Evolutionary conservation across 2,888 invertebrate genomes (phyloP), one percentile per base, ranked within the genome.

Genomic region (Slavum lentiscoides): DNA sequence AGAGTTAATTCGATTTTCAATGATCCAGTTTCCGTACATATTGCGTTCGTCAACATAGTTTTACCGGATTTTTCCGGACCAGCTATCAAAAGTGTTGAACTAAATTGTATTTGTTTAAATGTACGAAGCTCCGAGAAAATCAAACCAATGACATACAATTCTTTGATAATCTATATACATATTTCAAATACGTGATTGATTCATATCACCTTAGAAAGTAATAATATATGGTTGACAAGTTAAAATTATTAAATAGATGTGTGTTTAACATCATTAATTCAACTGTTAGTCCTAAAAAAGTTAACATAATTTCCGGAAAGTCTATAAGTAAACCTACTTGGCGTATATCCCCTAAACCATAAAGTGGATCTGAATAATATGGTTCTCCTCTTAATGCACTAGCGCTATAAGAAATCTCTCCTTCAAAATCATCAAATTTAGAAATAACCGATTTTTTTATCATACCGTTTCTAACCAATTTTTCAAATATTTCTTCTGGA

Each of bases 41-140:
- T 49, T 19, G 76, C 76, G 19, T 76, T 67, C 13, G 39, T 76
- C 8, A 76, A 61, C 49, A 68, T 43, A 15, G 76, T 68, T 43
- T 68, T 76, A 9, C 76, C 76, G 1, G 76, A 76, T 49, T 76
- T 76, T 9, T 15, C 8, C 7, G 76, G 76, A n/a, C 76, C 76
- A 13, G 68, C 76, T 58, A 76, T 59, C 43, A 76, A 30, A n/a
- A 76, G 5, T 7, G 76, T 23, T 15, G 7, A n/a, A 21, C 21
- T 21, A 30, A 67, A 68, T 30, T 68, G 13, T 0, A 68, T 59
- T 8, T 59, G 37, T 49, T 76, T 76, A 2, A 39, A 43, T 17
- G 49, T 68, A 3, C 76, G 67, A 0, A 76, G 59, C 7, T 68
- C 76, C 8, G 43, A 7, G 17, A 21, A 68, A 6, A 43, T 43